phyloP scores from a whole-genome alignment of 1,140 invertebrate genomes.

The Bilobella aurantiaca region DNA sequence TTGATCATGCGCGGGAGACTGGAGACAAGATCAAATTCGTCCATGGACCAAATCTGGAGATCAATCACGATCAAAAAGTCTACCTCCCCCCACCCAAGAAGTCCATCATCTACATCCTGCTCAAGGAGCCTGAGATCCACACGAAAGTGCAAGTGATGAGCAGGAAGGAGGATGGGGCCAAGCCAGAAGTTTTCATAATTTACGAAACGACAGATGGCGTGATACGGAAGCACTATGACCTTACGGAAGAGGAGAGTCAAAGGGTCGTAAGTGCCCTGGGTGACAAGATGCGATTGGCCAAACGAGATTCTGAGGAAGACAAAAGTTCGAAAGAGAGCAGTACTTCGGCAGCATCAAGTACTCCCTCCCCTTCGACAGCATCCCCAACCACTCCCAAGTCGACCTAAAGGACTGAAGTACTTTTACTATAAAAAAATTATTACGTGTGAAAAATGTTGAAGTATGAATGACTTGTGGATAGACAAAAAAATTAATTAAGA shows the following conservation, averaged over 20 bases:
- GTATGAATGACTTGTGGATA: too few relatives aligned
- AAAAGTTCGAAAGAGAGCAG: background rate
- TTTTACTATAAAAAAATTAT: too few relatives aligned
- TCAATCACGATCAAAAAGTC: conserved; percentile 21
- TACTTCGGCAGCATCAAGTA: background rate
- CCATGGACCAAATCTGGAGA: conserved; percentile 18
- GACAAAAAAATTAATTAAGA: too few relatives aligned
- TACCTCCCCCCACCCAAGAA: conserved; percentile 28
- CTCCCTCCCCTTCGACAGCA: background rate
- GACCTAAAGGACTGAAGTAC: background rate
- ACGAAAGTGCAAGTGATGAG: conserved; percentile 24
- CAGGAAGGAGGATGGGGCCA: conserved; percentile 14
- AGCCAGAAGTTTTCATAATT: conserved; percentile 28
- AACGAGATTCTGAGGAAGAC: background rate
- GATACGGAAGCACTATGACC: conserved; percentile 8
- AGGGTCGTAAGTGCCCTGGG: background rate
- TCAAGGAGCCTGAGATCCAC: conserved; percentile 24
- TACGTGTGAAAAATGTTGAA: too few relatives aligned
- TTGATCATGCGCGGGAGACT: conserved; percentile 7
- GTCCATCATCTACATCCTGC: conserved; percentile 25
- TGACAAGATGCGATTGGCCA: background rate
- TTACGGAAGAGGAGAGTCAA: background rate
- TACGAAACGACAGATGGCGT: conserved; percentile 20
- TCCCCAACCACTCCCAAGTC: background rate
- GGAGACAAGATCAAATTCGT: conserved; percentile 20